Base-by-base conservation (phyloP, 2,797 vertebrate genomes). In the Falco biarmicus region DNA sequence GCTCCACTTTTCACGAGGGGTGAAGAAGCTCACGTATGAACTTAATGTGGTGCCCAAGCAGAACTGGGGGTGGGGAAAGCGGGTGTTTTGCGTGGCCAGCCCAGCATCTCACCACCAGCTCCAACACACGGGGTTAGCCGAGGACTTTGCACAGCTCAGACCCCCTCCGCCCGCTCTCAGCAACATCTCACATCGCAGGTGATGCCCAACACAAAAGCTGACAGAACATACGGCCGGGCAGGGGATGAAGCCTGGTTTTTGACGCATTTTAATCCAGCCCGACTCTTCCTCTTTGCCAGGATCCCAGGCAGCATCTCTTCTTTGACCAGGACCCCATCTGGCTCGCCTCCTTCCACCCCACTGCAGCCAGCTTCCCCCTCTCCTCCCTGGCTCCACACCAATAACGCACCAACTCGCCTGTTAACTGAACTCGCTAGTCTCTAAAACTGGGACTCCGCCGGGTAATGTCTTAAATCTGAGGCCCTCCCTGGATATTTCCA, bases 401-500 rank as follows among this genome's bases (percentile, higher is more conserved):
- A 43, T 6, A 8, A 18, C 3, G 34, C 10, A 9, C 48, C 28
- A 39, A 39, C 11, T 39, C 4, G 1, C 34, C 83, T 77, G 29
- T 45, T 60, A 34, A 73, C 2, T 0, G 51, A 80, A 43, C 77
- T 76, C 13, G 9, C n/a, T 1, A 12, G 63, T 68, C 80, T 90
- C 5, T 15, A 74, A 93, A 96, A 68, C 11, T 19, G 56, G 75
- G 92, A 45, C 81, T 86, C 43, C 2, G 21, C 53, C 1, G 21
- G 65, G 74, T 64, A 71, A n/a, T 7, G 29, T 13, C 57, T 93
- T 76, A 71, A 91, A 88, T 76, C 74, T 8, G 80, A 64, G 56
- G 51, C 31, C 59, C 78, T 97, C 82, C 90, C 96, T 53, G 69
- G 85, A 6, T 90, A 79, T 91, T 74, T 90, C 82, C 83, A 60